phyloP scores from a whole-genome alignment of 1,140 invertebrate species.

The Atta texana region DNA sequence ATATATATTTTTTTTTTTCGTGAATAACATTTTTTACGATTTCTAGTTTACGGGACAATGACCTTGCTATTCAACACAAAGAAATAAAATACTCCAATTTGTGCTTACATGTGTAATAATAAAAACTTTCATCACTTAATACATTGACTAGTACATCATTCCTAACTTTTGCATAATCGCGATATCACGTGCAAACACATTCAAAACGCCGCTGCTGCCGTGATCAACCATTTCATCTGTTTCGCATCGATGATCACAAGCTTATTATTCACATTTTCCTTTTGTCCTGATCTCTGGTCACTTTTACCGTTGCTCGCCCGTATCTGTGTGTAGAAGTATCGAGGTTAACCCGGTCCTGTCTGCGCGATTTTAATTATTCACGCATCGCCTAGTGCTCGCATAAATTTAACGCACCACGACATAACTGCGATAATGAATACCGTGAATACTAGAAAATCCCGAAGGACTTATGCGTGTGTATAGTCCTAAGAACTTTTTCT shows the following conservation, averaged over 20 bases:
- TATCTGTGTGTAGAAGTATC: not conserved
- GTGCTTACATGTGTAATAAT: not conserved
- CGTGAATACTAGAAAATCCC: conserved; percentile 62
- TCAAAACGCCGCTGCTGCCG: not conserved
- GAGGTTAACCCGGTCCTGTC: conserved; percentile 7
- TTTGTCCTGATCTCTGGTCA: conserved; percentile 37
- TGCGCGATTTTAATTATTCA: conserved; percentile 66
- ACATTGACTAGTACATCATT: not conserved
- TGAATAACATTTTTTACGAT: conserved; percentile 52
- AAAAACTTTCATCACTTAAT: conserved; percentile 1
- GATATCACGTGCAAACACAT: not conserved
- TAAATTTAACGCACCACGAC: conserved; percentile 70
- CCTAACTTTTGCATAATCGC: conserved; percentile 11
- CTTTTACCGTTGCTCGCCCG: conserved; percentile 57
- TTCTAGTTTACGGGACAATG: conserved; percentile 57
- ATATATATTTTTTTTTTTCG: not conserved
- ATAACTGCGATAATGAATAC: conserved; percentile 4
- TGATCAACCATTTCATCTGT: conserved; percentile 9
- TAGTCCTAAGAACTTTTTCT: conserved; percentile 26
- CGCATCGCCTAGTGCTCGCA: conserved; percentile 42
- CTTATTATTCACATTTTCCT: conserved; percentile 40
- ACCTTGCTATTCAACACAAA: conserved; percentile 25
- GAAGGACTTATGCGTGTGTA: not conserved
- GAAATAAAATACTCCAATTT: conserved; percentile 15
- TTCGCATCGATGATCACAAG: not conserved